Conservation (phyloP, 1,140 invertebrate species). For the Orius insidiosus region DNA sequence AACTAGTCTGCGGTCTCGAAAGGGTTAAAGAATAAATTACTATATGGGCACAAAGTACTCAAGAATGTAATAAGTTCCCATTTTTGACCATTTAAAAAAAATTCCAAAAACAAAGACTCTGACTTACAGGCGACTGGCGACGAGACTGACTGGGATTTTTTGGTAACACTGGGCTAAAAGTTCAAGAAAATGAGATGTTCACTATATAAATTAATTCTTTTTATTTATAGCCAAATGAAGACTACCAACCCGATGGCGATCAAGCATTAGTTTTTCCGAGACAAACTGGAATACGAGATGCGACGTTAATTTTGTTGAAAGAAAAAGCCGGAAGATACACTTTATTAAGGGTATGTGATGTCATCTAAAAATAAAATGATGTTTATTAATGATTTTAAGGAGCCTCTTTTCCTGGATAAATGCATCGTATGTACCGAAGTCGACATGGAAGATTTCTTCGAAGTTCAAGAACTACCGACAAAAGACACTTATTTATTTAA, state of each 20-base stretch:
- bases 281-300: constrained; percentile 62
- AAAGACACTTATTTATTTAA: constrained; percentile 91
- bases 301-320: constrained; percentile 69
- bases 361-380: too few relatives aligned
- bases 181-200: neutral
- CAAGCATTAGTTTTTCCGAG: constrained; percentile 38
- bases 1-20: too few relatives aligned
- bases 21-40: too few relatives aligned
- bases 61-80: too few relatives aligned
- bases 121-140: neutral
- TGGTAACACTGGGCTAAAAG: too few relatives aligned
- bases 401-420: constrained; percentile 74
- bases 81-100: too few relatives aligned
- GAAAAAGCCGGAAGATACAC: constrained; percentile 80
- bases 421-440: constrained; percentile 78
- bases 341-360: constrained; percentile 58
- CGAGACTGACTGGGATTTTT: neutral
- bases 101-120: neutral
- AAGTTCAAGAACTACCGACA: constrained; percentile 80
- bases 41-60: too few relatives aligned
- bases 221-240: constrained; percentile 32
- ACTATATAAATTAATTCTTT: constrained; percentile 5
- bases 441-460: constrained; percentile 83
- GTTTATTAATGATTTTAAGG: constrained; percentile 37
- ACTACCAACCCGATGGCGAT: constrained; percentile 32